Evolutionary conservation across 2,888 invertebrate species (phyloP).

Genomic region (Hoplodrina blanda): DNA sequence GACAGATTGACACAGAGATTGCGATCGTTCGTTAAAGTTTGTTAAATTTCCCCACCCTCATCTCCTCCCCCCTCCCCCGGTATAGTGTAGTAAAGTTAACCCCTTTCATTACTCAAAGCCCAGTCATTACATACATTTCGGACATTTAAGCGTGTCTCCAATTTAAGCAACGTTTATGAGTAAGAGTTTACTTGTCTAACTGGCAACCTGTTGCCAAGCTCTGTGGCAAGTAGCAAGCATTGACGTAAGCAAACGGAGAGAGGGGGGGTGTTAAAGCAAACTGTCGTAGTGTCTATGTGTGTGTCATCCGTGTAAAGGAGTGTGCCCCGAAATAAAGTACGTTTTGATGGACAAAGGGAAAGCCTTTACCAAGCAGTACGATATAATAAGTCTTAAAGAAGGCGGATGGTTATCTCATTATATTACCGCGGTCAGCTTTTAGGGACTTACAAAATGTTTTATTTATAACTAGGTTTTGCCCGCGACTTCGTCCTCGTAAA

Average conservation of each 20-base stretch:
- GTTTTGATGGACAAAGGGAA: neutral
- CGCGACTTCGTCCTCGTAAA: too few species aligned
- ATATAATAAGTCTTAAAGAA: neutral
- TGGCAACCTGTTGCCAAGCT: constrained; percentile 43
- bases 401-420: neutral
- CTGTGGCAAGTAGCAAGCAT: constrained; percentile 8
- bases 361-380: neutral
- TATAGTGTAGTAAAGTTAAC: too few species aligned
- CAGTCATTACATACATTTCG: too few species aligned
- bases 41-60: too few species aligned
- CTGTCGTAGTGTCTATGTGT: constrained; percentile 19
- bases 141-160: too few species aligned
- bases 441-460: neutral
- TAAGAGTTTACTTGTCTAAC: neutral
- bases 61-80: too few species aligned
- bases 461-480: too few species aligned
- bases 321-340: constrained; percentile 11
- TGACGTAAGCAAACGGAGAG: constrained; percentile 40
- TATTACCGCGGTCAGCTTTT: neutral
- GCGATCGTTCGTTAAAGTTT: too few species aligned
- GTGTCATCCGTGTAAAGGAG: constrained; percentile 1
- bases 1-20: too few species aligned
- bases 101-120: too few species aligned
- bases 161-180: neutral
- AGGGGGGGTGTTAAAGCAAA: constrained; percentile 11